Evolutionary conservation across 2,113 vertebrate genomes (phyloP).

Genomic region (Naja naja): DNA sequence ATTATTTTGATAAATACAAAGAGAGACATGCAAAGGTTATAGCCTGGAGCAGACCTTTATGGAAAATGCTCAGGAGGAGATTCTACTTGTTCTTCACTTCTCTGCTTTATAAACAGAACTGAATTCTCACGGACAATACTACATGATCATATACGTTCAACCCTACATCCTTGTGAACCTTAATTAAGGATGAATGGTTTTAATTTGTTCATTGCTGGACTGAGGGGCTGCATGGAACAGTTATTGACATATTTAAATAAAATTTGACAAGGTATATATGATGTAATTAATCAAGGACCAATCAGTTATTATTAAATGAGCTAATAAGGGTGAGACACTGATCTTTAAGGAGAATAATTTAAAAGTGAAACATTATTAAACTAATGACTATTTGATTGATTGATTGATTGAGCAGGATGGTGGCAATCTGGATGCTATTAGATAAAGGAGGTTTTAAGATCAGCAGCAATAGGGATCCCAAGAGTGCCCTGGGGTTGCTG

Average conservation of each 20-base stretch:
- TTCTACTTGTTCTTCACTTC: neutral
- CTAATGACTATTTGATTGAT: neutral
- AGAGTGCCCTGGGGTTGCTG: neutral
- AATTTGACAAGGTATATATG: neutral
- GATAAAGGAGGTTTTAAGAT: neutral
- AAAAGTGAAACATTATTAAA: neutral
- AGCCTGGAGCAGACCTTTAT: neutral
- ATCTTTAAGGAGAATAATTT: neutral
- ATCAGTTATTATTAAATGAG: neutral
- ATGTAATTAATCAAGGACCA: neutral
- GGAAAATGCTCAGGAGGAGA: neutral
- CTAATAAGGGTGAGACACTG: neutral
- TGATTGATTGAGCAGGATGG: neutral
- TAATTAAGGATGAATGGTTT: conserved; percentile 22
- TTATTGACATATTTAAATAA: neutral
- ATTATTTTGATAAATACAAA: neutral
- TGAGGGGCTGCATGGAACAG: neutral
- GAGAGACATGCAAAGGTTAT: neutral
- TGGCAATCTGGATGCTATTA: neutral
- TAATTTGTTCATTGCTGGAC: conserved; percentile 15
- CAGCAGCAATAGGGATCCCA: neutral
- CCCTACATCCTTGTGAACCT: neutral
- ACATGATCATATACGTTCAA: conserved; percentile 14
- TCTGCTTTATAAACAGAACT: neutral
- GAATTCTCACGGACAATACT: neutral